phyloP scores from a whole-genome alignment of 2,113 vertebrate genomes.

The Cisticola juncidis region DNA sequence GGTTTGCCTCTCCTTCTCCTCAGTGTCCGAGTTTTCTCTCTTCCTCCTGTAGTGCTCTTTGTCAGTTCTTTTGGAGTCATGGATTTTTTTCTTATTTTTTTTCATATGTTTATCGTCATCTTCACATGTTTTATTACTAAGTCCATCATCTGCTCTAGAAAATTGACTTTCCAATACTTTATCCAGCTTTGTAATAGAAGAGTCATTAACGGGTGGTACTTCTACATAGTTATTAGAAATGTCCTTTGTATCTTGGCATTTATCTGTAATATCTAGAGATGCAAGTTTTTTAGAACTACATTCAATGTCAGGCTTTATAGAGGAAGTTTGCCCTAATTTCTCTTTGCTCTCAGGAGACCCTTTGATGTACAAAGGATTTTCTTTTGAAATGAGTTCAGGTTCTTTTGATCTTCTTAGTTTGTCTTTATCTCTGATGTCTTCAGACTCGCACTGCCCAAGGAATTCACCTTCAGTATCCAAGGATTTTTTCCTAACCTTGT shows the following conservation, averaged over 20 bases:
- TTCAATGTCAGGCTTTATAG: neutral
- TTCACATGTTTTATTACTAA: neutral
- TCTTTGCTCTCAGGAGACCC: neutral
- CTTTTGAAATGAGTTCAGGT: neutral
- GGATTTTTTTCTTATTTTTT: conserved; percentile 35
- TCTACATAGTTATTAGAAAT: neutral
- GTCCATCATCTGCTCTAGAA: neutral
- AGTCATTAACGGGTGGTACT: neutral
- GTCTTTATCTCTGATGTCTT: neutral
- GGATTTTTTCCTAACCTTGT: neutral
- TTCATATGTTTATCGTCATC: neutral
- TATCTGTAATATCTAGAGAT: neutral
- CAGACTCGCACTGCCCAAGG: neutral
- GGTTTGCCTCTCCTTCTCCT: conserved; percentile 44
- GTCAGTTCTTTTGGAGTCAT: conserved; percentile 48
- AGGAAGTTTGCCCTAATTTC: conserved; percentile 6
- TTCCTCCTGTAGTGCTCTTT: conserved; percentile 72
- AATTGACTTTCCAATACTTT: conserved; percentile 15
- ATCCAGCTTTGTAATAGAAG: conserved; percentile 7
- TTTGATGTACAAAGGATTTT: conserved; percentile 8
- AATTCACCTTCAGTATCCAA: neutral
- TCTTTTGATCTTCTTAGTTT: conserved; percentile 35
- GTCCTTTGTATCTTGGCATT: conserved; percentile 20
- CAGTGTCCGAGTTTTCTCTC: conserved; percentile 52
- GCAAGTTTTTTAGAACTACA: conserved; percentile 39